Conservation (phyloP, 2,113 vertebrate genomes). For the Arizona elegans region DNA sequence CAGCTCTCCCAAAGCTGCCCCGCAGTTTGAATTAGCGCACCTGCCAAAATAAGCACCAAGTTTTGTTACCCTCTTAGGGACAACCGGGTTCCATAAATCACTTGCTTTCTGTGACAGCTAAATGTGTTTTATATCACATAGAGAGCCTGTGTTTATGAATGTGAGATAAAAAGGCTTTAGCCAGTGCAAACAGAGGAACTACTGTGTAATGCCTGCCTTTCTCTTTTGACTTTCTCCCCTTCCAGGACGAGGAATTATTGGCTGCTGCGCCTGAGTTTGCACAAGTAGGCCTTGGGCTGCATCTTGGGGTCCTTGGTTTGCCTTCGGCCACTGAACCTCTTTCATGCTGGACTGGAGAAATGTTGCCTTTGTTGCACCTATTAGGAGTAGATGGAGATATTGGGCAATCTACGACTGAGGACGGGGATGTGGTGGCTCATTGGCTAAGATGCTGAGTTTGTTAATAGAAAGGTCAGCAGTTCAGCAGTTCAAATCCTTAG, state of each 20-base stretch:
- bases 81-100: conserved; percentile 66
- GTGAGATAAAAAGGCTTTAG: conserved; percentile 68
- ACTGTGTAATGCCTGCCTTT: conserved; percentile 58
- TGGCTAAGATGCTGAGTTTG: no score
- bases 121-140: conserved; percentile 67
- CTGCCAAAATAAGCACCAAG: conserved; percentile 77
- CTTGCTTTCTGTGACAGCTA: conserved; percentile 61
- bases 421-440: no score
- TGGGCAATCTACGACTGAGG: not conserved
- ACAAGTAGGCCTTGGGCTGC: not conserved
- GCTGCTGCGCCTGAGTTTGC: not conserved
- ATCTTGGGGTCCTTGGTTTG: not conserved
- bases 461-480: no score
- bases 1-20: conserved; percentile 57
- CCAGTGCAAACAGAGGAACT: conserved; percentile 63
- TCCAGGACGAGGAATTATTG: conserved; percentile 37
- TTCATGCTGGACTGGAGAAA: not conserved
- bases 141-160: conserved; percentile 69
- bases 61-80: conserved; percentile 69
- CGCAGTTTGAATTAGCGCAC: conserved; percentile 68
- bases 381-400: not conserved
- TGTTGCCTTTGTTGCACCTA: no score
- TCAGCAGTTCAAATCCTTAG: no score
- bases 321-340: no score
- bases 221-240: not conserved